Evolutionary conservation across 2,797 vertebrate species (phyloP).

Genomic region (Sylvilagus floridanus): DNA sequence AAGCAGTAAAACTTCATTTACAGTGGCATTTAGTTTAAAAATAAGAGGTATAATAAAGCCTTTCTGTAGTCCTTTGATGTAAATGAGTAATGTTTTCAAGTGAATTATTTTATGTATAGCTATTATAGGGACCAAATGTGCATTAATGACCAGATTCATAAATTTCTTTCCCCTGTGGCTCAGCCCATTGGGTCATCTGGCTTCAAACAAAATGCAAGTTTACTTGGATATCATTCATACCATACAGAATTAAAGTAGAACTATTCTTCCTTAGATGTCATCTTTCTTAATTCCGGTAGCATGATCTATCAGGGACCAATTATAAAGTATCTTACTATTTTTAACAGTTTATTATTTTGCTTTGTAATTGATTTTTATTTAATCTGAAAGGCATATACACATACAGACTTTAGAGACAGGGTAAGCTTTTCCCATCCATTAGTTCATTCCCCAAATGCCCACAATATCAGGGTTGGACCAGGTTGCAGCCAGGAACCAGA

Average conservation of each 20-base stretch:
- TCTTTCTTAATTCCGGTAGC: not conserved
- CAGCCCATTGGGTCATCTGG: not conserved
- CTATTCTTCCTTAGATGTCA: not conserved
- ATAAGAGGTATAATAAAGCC: constrained; percentile 4
- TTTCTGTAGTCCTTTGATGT: constrained; percentile 40
- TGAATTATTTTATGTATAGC: constrained; percentile 36
- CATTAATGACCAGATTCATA: constrained; percentile 7
- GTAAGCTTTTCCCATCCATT: too few species aligned
- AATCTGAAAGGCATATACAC: too few species aligned
- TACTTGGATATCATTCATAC: constrained; percentile 1
- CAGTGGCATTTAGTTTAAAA: constrained; percentile 40
- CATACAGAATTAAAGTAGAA: not conserved
- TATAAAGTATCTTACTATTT: not conserved
- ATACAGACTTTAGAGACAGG: too few species aligned
- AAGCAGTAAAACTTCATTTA: constrained; percentile 56
- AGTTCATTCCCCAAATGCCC: too few species aligned
- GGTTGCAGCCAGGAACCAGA: too few species aligned
- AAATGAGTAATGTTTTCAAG: constrained; percentile 40
- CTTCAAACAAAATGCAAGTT: constrained; percentile 42
- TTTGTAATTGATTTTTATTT: too few species aligned
- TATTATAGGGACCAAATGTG: constrained; percentile 53
- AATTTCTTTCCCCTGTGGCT: not conserved
- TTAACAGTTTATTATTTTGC: too few species aligned
- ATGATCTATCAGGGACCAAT: not conserved
- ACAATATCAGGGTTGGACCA: too few species aligned